Evolutionary conservation across 2,888 invertebrate species (phyloP), one percentile per base, ranked within the genome.

Genomic region (Anorthoa munda): DNA sequence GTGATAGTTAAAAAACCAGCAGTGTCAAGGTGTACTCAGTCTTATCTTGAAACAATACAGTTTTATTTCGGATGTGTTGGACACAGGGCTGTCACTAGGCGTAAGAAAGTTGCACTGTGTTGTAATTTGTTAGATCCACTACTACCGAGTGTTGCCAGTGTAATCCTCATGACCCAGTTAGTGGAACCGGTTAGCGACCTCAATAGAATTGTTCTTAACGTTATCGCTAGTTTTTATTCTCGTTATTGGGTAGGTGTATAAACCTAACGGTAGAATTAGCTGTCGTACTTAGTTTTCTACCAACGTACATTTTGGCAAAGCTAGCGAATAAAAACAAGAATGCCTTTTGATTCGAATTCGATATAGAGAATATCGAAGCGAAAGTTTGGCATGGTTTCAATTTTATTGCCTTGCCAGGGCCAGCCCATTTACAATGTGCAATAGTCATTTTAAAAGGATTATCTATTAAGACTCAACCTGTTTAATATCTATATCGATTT

Each of bases 111-210:
- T 53, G 58, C 50, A 65, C 59, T 56, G 66, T 60, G 55, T 73
- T 67, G 59, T 71, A 63, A 67, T 73, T 82, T 61, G n/a, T 65
- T 82, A 70, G 63, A 71, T 81, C 55, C 26, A 23, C 23, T 50
- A 66, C 65, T 67, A 70, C 75, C 45, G 66, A 75, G 60, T 70
- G 23, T 56, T 67, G 72, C 63, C 13, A 72, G 67, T 68, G 45
- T 64, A 75, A 70, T 82, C 76, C 75, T 60, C 70, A 17, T 76
- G 69, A 64, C 81, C 81, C 12, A 82, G 80, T 72, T 79, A 39
- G 31, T 11, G 46, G 53, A 55, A 66, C 71, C 83, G 68, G 83
- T 83, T 63, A 69, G 56, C 46, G 70, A 72, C 72, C 77, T 70
- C 60, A 70, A 65, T 83, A 65, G n/a, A 59, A 69, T 64, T 61